phyloP scores from a whole-genome alignment of 2,797 vertebrate species.

The Epinephelus malabaricus region DNA sequence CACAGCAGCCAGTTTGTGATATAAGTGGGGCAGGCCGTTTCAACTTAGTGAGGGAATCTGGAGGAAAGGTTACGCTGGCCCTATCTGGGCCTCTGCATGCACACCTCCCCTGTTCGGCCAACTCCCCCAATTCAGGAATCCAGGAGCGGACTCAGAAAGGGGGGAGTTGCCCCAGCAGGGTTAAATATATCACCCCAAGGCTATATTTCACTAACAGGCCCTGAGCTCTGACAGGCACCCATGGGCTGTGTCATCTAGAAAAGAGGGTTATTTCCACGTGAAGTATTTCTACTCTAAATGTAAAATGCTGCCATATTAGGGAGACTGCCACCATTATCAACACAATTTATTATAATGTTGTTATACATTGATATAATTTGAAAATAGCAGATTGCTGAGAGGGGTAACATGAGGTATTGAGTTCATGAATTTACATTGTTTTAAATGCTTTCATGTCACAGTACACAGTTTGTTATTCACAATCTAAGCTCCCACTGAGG shows the following conservation, averaged over 20 bases:
- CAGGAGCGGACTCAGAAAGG: constrained; percentile 57
- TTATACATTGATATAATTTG: background rate
- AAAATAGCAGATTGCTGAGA: background rate
- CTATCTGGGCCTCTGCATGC: constrained; percentile 74
- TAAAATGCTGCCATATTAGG: background rate
- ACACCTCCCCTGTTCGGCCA: constrained; percentile 67
- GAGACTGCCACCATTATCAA: constrained; percentile 9
- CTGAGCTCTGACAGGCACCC: constrained; percentile 48
- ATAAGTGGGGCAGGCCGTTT: constrained; percentile 79
- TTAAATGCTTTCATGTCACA: background rate
- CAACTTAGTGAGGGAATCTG: constrained; percentile 81
- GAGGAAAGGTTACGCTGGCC: constrained; percentile 87
- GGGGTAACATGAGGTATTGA: background rate
- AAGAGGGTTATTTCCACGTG: constrained; percentile 34
- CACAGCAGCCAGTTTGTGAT: constrained; percentile 79
- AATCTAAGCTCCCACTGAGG: background rate
- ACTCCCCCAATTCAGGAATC: constrained; percentile 71
- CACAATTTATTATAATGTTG: background rate
- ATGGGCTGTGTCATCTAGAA: constrained; percentile 42
- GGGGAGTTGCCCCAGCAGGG: constrained; percentile 68
- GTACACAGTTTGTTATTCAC: background rate
- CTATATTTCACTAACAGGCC: constrained; percentile 62
- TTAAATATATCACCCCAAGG: constrained; percentile 79
- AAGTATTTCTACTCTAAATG: background rate
- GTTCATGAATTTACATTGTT: background rate